Evolutionary conservation across 2,113 vertebrate species (phyloP).

Genomic region (Scomber scombrus): DNA sequence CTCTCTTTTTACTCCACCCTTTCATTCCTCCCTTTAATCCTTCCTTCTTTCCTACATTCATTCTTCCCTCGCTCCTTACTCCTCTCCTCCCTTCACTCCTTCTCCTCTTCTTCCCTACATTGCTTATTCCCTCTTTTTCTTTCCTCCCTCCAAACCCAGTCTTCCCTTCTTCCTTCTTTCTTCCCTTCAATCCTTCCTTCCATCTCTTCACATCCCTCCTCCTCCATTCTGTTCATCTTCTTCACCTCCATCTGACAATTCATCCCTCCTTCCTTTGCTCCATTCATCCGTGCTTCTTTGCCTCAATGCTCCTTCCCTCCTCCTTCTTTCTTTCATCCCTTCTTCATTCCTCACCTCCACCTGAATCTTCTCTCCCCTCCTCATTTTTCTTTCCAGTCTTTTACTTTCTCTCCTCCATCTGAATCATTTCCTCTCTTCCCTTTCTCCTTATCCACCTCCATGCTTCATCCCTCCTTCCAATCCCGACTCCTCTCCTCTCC

Average conservation of each 20-base stretch:
- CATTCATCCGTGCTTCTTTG: too few species aligned
- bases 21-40: neutral
- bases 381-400: too few species aligned
- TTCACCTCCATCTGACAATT: too few species aligned
- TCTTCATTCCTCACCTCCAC: too few species aligned
- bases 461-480: neutral
- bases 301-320: too few species aligned
- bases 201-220: neutral
- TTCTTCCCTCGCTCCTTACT: neutral
- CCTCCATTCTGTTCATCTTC: neutral
- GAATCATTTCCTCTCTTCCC: too few species aligned
- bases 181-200: neutral
- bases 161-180: neutral
- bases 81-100: too few species aligned
- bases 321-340: neutral
- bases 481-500: neutral
- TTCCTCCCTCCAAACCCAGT: neutral
- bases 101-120: neutral
- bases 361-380: too few species aligned
- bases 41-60: neutral
- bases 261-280: too few species aligned
- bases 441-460: neutral
- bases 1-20: neutral
- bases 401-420: too few species aligned
- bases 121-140: too few species aligned